Percentiles rank a stretch among this genome's conserved stretches.
phyloP scores from a whole-genome alignment of 2,797 vertebrate species.

The Ficedula albicollis region DNA sequence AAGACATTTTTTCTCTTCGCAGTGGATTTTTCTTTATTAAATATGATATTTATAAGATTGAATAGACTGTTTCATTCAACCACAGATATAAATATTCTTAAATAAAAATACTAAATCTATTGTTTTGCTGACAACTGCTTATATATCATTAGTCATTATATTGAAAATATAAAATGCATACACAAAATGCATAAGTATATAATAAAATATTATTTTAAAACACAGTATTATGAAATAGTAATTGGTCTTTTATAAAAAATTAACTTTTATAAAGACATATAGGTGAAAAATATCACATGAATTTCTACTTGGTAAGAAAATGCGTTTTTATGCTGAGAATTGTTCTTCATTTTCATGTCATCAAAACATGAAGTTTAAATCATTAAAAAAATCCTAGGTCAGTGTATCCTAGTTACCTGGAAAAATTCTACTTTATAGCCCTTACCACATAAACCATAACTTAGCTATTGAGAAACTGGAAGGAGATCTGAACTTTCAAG shows the following conservation, averaged over 20 bases:
- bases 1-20: constrained; percentile 76
- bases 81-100: constrained; percentile 71
- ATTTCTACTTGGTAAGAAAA: background rate
- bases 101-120: constrained; percentile 72
- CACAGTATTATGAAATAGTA: background rate
- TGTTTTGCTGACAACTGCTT: constrained; percentile 64
- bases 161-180: background rate
- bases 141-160: constrained; percentile 37
- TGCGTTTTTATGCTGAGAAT: background rate
- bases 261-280: background rate
- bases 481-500: background rate
- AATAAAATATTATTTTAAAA: background rate
- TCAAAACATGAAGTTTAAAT: background rate
- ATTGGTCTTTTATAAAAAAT: background rate
- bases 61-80: constrained; percentile 72
- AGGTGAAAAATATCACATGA: background rate
- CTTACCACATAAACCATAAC: background rate
- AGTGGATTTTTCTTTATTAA: constrained; percentile 77
- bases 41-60: constrained; percentile 78
- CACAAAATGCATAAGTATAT: background rate
- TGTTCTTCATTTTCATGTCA: background rate
- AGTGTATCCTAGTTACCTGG: background rate
- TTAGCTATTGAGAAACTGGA: background rate
- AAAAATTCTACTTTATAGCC: background rate
- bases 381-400: background rate